A percentile compares a stretch with the other conserved stretches of the same genome.
phyloP scores from a whole-genome alignment of 2,113 vertebrate genomes.

The Nymphicus hollandicus region DNA sequence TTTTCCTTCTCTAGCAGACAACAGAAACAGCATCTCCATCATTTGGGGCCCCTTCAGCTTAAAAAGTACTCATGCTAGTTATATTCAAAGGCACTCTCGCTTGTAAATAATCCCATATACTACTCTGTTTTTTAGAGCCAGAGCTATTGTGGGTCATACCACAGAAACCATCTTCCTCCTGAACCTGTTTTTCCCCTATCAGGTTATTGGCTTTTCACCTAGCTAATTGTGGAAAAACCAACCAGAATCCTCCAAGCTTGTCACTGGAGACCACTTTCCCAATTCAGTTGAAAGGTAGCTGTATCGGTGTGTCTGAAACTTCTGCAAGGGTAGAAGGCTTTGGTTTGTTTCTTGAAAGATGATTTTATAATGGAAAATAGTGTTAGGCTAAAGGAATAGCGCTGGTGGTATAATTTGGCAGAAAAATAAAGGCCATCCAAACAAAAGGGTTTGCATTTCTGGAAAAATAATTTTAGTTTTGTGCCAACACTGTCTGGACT shows the following conservation, averaged over 20 bases:
- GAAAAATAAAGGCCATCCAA: slow-evolving; percentile 60
- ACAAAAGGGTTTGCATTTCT: slow-evolving; percentile 43
- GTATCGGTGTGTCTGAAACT: slow-evolving; percentile 1
- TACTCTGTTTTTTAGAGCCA: neutral
- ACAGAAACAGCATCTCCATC: neutral
- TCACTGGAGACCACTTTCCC: neutral
- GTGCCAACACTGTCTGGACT: slow-evolving; percentile 50
- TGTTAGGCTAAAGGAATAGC: slow-evolving; percentile 44
- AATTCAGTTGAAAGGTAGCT: neutral
- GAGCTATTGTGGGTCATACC: neutral
- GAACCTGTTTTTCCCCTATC: slow-evolving; percentile 1
- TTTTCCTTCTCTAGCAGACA: neutral
- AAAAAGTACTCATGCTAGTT: neutral
- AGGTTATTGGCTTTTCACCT: neutral
- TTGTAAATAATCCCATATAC: neutral
- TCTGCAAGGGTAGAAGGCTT: slow-evolving; percentile 26
- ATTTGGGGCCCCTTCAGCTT: neutral
- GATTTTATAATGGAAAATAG: slow-evolving; percentile 27
- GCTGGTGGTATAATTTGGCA: slow-evolving; percentile 58
- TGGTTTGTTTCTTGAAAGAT: slow-evolving; percentile 47
- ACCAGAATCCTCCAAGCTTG: neutral
- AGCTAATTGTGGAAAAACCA: neutral
- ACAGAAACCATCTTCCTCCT: neutral
- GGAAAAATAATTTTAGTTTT: slow-evolving; percentile 55
- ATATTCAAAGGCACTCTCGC: neutral